phyloP scores from a whole-genome alignment of 2,888 invertebrate species.

The Limnephilus rhombicus region DNA sequence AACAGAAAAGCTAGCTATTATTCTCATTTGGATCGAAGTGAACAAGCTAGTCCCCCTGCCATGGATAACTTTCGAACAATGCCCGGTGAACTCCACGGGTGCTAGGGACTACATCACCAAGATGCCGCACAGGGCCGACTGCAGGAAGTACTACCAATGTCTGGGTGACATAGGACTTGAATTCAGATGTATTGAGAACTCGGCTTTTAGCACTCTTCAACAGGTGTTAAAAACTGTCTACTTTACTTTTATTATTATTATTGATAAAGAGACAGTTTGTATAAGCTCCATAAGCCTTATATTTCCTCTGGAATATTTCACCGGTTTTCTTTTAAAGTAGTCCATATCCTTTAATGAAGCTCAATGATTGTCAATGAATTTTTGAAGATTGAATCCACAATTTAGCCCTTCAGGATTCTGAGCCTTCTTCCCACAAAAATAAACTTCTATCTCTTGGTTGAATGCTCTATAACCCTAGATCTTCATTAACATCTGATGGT shows the following conservation, averaged over 20 bases:
- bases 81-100: not conserved
- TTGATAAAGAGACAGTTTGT: not conserved
- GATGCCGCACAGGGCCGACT: not conserved
- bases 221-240: not conserved
- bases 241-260: not conserved
- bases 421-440: too few relatives aligned
- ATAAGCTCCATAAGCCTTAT: not conserved
- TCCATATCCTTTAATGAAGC: not conserved
- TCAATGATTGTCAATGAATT: not conserved
- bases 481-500: too few relatives aligned
- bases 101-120: not conserved
- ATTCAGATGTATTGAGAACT: not conserved
- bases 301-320: not conserved
- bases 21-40: not conserved
- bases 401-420: too few relatives aligned
- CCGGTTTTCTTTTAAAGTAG: not conserved
- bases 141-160: constrained; percentile 23
- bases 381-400: too few relatives aligned
- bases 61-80: not conserved
- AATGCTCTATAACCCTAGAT: too few relatives aligned
- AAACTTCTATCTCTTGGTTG: too few relatives aligned
- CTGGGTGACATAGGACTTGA: not conserved
- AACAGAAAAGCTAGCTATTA: constrained; percentile 5
- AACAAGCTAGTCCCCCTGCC: not conserved
- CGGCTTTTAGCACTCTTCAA: not conserved